Base-by-base conservation (phyloP, 2,888 invertebrate genomes). In the Hypsopygia costalis region DNA sequence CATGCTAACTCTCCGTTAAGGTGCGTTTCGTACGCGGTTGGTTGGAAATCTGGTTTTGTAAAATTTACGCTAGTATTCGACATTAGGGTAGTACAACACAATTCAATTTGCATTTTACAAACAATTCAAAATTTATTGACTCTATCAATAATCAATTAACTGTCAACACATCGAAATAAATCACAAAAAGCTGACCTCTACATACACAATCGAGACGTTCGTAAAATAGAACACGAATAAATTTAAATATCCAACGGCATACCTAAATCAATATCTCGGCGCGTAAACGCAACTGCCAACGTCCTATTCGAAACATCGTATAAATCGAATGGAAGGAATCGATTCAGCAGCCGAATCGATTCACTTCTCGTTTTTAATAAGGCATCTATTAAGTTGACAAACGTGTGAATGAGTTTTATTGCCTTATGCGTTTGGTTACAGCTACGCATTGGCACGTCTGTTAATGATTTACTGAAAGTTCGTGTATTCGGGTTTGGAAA, bases 351-450 rank as follows among this genome's bases (percentile, higher is more conserved):
- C 11, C 62, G 67, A 70, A 73, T 73, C 74, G 74, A 76, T 72
- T 75, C 65, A 69, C 62, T 58, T 63, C 59, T 68, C 59, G 77
- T 77, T 82, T 86, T 87, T 88, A 88, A 88, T 87, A 87, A 86
- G 86, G 79, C 72, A 64, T 77, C 75, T 70, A 78, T 77, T 78
- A 73, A 67, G 55, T 79, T 87, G 87, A 87, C 80, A 81, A 80
- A 85, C 87, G 79, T 86, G 82, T 88, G 86, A 88, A 88, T 88
- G 83, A 85, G 74, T 81, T 74, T 80, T 81, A 80, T 76, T 74
- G 68, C 87, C 87, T 82, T 88, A 78, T 82, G 69, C 69, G 87
- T 70, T 67, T 46, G 48, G 54, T 63, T 54, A 61, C 27, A 55
- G 58, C 59, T 54, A 62, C 62, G 77, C 74, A 79, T 82, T 86